Percentiles rank a stretch among this genome's conserved stretches.
Conservation (phyloP, 2,113 vertebrate genomes). For the Pterophyllum scalare region DNA sequence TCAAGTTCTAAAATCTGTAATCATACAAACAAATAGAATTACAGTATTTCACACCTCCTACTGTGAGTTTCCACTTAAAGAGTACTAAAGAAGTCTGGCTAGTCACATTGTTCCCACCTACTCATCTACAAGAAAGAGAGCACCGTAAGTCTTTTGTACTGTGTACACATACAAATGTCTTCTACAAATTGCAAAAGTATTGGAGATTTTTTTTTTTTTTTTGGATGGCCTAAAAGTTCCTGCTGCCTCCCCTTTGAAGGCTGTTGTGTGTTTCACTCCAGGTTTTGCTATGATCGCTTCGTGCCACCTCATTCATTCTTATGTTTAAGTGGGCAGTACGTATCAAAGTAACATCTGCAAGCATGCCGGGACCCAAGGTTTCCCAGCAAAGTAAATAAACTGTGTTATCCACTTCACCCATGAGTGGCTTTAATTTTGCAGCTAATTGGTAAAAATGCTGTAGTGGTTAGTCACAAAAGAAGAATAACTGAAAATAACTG, state of each 20-base stretch:
- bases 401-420: background rate
- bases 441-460: background rate
- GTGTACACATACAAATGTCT: background rate
- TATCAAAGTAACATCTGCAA: background rate
- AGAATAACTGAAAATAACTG: background rate
- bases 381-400: background rate
- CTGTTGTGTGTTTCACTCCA: background rate
- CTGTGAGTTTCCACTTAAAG: slow-evolving; percentile 7
- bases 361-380: background rate
- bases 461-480: background rate
- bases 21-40: slow-evolving; percentile 4
- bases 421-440: background rate
- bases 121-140: slow-evolving; percentile 5
- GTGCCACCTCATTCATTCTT: background rate
- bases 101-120: background rate
- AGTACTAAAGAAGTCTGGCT: slow-evolving; percentile 10
- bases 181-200: background rate
- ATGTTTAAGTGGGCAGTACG: background rate
- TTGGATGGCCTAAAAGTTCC: background rate
- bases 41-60: slow-evolving; percentile 3
- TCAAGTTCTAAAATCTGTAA: background rate
- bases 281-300: background rate
- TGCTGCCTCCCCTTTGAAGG: background rate
- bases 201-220: background rate
- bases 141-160: background rate